Conservation (phyloP, 2,113 vertebrate species). For the Myrmecobius fasciatus region DNA sequence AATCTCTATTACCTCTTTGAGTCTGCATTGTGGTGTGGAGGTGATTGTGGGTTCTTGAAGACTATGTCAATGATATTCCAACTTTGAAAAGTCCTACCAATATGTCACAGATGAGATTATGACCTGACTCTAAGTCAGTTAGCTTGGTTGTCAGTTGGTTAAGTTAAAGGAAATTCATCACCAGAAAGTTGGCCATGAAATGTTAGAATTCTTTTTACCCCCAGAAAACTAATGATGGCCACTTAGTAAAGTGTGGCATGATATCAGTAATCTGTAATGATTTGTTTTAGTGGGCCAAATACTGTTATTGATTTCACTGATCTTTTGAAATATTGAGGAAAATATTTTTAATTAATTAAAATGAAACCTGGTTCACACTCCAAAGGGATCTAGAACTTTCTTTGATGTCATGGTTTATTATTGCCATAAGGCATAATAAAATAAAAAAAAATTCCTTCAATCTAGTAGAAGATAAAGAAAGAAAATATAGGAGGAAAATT, state of each 20-base stretch:
- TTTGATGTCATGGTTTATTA: neutral
- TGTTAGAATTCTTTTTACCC: neutral
- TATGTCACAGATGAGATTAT: neutral
- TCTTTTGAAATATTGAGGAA: neutral
- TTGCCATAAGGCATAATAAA: neutral
- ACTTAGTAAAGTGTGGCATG: neutral
- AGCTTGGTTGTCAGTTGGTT: neutral
- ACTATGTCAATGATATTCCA: neutral
- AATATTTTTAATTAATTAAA: neutral
- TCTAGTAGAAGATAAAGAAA: constrained; percentile 39
- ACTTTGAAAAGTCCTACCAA: neutral
- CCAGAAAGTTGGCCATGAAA: neutral
- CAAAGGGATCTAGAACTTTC: neutral
- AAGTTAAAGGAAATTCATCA: neutral
- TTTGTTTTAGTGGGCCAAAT: neutral
- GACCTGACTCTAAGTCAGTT: neutral
- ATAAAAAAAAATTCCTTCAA: constrained; percentile 51
- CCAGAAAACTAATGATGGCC: neutral
- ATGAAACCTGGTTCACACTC: neutral
- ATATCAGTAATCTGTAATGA: neutral
- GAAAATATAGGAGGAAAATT: constrained; percentile 55
- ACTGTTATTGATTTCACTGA: neutral
- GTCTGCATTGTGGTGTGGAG: neutral
- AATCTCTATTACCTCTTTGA: neutral
- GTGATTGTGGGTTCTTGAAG: neutral